These are phyloP conservation scores for Platynereis dumerilii DNA, from an alignment of 2,888 invertebrate species.

Conservation along the genomic window DNA sequence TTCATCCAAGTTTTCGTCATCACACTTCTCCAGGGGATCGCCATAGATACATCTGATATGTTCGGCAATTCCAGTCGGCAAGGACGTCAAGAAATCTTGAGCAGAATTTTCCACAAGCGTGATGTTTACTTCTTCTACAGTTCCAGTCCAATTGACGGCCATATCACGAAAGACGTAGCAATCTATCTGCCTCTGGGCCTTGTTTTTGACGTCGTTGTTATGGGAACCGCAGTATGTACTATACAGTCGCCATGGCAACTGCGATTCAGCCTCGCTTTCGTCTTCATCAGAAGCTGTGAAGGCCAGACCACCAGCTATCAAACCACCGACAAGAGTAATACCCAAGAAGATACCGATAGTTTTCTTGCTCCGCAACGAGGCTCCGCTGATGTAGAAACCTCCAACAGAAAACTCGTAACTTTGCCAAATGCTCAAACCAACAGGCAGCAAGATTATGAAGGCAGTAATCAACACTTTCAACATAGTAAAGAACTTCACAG, in stretches of 20 bases:
- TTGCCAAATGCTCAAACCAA: constrained; percentile 16
- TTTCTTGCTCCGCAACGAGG: constrained; percentile 11
- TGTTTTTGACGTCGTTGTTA: constrained; percentile 15
- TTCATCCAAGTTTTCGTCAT: neutral
- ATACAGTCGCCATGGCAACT: constrained; percentile 16
- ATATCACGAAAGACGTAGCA: constrained; percentile 13
- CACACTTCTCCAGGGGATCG: constrained; percentile 4
- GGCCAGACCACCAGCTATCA: neutral
- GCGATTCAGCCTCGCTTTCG: neutral
- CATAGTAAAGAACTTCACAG: constrained; percentile 11
- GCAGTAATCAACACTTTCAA: constrained; percentile 18
- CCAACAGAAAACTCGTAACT: constrained; percentile 12
- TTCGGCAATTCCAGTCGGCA: constrained; percentile 16
- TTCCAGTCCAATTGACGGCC: constrained; percentile 26
- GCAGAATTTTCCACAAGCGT: constrained; percentile 22
- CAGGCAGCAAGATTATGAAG: constrained; percentile 4
- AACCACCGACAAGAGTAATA: neutral
- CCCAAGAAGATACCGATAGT: neutral
- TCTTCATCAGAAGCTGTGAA: neutral
- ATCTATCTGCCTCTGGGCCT: constrained; percentile 12
- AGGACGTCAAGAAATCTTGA: constrained; percentile 13
- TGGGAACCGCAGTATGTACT: constrained; percentile 10
- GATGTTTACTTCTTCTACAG: constrained; percentile 15
- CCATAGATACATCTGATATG: constrained; percentile 25
- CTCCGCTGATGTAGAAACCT: constrained; percentile 9